Evolutionary conservation across 1,140 invertebrate genomes (phyloP), one percentile per base, ranked within the genome.

Genomic region (Pseudobourletiella spinata): DNA sequence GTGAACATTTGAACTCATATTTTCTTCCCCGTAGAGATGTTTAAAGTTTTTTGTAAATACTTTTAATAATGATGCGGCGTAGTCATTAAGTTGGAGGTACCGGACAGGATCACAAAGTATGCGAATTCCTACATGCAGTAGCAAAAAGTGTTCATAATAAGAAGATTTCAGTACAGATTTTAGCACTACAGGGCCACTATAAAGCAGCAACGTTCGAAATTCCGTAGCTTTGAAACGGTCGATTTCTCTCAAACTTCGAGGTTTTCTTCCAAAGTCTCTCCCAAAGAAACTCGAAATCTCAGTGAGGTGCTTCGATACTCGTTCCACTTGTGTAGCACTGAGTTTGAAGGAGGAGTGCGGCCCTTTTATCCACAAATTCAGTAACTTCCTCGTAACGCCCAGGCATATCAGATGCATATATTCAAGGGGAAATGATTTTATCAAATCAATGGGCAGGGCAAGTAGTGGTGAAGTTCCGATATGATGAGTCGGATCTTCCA

Each of bases 221-320:
- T 79, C 78, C 30, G 77, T 78, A 2, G 75, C 77, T n/a, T 79
- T 79, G 74, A 75, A 79, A 22, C 69, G 46, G 8, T 72, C 67
- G 30, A 75, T 24, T 48, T 78, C 73, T 26, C 56, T 43, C 1
- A 79, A 57, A 26, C 63, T 48, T 58, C 75, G 64, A 6, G 75
- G 73, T 63, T 76, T 74, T 60, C 76, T 64, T 48, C 55, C 48
- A 73, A 77, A 79, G 66, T 78, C 75, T 43, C 18, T 16, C 24
- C 75, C 71, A 32, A 72, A 71, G 30, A 32, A 39, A 6, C 24
- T 1, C 16, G 24, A 32, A 25, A 57, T 42, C 26, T n/a, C 16
- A 14, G 20, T 0, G 25, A 63, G 29, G 50, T 2, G 14, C 11
- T 14, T 30, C 35, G 16, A 55, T 46, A 25, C n/a, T 22, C 6